phyloP scores from a whole-genome alignment of 2,888 invertebrate species.

The Eristalis arbustorum region DNA sequence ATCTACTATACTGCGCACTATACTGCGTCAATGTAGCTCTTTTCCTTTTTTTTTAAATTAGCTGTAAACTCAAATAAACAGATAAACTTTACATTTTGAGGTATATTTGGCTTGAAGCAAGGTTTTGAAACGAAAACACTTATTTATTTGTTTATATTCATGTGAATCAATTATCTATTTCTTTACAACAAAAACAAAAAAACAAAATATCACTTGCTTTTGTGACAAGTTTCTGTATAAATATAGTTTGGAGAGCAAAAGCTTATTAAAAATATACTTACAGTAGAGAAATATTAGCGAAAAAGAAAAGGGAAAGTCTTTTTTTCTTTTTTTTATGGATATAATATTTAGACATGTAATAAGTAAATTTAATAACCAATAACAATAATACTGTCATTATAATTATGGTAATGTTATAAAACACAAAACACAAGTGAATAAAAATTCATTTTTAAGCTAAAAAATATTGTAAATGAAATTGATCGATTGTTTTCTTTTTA shows the following conservation, averaged over 20 bases:
- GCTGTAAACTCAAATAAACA: background rate
- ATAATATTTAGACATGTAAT: conserved; percentile 36
- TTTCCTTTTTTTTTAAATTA: conserved; percentile 9
- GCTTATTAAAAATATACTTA: conserved; percentile 11
- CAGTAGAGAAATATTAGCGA: conserved; percentile 15
- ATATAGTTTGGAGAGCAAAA: conserved; percentile 16
- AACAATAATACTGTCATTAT: conserved; percentile 42
- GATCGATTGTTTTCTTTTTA: background rate
- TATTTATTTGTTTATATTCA: conserved; percentile 51
- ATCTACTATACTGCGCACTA: conserved; percentile 4
- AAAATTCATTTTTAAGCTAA: conserved; percentile 52
- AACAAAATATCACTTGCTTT: background rate
- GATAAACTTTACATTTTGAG: conserved; percentile 29
- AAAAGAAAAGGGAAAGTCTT: background rate
- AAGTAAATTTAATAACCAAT: conserved; percentile 37
- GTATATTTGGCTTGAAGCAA: conserved; percentile 45
- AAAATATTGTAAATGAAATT: conserved; percentile 20
- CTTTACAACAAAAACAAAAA: no score
- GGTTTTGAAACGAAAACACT: conserved; percentile 35
- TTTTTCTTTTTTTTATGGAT: conserved; percentile 34
- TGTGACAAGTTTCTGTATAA: conserved; percentile 9
- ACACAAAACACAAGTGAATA: conserved; percentile 42
- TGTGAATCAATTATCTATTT: conserved; percentile 7
- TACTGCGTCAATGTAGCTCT: conserved; percentile 7
- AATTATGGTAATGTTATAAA: conserved; percentile 46